Conservation (phyloP, 2,113 vertebrate species). For the Narcine bancroftii region DNA sequence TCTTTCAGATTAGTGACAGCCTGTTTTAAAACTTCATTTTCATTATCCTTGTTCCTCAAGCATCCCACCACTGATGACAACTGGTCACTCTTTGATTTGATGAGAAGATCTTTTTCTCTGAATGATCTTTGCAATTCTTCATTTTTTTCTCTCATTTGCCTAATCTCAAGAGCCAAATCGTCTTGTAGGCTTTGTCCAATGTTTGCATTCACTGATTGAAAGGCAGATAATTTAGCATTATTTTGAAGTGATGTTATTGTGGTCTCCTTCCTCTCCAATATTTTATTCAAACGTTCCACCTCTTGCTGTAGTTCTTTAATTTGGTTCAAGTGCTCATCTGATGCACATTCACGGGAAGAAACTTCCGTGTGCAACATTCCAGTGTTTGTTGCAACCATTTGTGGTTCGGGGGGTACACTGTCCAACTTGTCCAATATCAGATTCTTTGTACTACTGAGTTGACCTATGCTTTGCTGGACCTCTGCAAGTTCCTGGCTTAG, state of each 20-base stretch:
- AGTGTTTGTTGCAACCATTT: constrained; percentile 25
- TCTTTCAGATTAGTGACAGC: constrained; percentile 94
- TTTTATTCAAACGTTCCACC: constrained; percentile 55
- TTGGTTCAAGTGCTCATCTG: constrained; percentile 43
- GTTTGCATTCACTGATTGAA: constrained; percentile 63
- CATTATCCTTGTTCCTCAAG: constrained; percentile 78
- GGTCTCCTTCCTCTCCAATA: constrained; percentile 67
- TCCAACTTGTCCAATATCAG: constrained; percentile 80
- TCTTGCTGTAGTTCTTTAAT: constrained; percentile 53
- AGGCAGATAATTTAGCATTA: constrained; percentile 75
- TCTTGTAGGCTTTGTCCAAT: constrained; percentile 62
- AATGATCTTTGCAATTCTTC: constrained; percentile 76
- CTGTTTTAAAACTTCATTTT: constrained; percentile 90
- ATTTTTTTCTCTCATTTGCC: constrained; percentile 64
- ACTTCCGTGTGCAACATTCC: background rate
- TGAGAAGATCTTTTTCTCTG: constrained; percentile 86
- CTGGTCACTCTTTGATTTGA: constrained; percentile 89
- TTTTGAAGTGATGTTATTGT: constrained; percentile 79
- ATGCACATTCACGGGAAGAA: background rate
- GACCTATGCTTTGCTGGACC: constrained; percentile 81
- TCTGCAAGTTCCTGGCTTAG: constrained; percentile 79
- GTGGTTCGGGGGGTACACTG: constrained; percentile 55
- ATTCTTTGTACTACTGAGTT: constrained; percentile 80
- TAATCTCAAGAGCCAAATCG: constrained; percentile 59
- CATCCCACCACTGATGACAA: constrained; percentile 70